These are phyloP conservation scores for Cichladusa arquata DNA, from an alignment of 2,113 vertebrate genomes.

Conservation along the genomic window DNA sequence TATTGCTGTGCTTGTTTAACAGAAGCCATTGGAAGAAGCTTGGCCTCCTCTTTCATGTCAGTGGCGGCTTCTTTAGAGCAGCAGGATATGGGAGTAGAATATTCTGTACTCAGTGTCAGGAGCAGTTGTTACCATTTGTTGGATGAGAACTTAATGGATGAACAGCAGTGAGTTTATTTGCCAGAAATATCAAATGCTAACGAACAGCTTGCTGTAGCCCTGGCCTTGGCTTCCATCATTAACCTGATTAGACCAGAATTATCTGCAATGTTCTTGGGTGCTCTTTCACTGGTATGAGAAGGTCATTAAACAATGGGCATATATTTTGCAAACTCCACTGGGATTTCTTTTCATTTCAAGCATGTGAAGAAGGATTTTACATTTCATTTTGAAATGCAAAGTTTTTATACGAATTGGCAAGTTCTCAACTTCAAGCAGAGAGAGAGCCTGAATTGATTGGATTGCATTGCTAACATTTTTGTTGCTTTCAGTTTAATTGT, in stretches of 20 bases:
- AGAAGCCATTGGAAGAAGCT: neutral
- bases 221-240: constrained; percentile 33
- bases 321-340: neutral
- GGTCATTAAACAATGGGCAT: constrained; percentile 39
- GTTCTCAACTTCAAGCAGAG: neutral
- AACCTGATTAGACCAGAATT: constrained; percentile 53
- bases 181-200: constrained; percentile 64
- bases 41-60: neutral
- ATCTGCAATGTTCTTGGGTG: constrained; percentile 39
- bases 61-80: neutral
- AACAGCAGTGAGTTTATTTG: constrained; percentile 49
- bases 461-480: neutral
- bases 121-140: constrained; percentile 26
- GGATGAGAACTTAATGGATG: constrained; percentile 28
- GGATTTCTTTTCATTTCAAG: constrained; percentile 23
- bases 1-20: neutral
- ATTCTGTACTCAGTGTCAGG: neutral
- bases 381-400: constrained; percentile 36
- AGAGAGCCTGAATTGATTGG: neutral
- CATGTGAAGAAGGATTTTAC: constrained; percentile 39
- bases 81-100: neutral
- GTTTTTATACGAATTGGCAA: constrained; percentile 3
- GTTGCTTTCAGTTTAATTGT: neutral
- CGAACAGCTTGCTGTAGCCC: constrained; percentile 48
- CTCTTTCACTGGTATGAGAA: constrained; percentile 44